These are phyloP conservation scores for Eriosoma lanigerum DNA, from an alignment of 1,140 invertebrate genomes.

Conservation along the genomic window DNA sequence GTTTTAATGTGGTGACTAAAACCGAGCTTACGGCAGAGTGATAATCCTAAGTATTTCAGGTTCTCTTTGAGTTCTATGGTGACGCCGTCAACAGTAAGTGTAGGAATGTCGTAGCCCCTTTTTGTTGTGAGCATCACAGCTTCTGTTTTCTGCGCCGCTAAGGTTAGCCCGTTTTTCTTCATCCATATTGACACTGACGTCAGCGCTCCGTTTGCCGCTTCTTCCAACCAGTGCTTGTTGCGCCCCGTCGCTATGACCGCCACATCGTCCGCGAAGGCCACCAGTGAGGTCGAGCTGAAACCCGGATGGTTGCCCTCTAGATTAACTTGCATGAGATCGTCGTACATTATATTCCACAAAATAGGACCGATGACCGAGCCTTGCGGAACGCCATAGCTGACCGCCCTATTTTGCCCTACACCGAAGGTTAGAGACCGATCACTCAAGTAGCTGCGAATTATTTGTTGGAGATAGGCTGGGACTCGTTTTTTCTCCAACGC, in stretches of 20 bases:
- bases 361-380: too few relatives aligned
- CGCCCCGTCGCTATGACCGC: not conserved
- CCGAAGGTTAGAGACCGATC: not conserved
- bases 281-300: not conserved
- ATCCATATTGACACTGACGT: not conserved
- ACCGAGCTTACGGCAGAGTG: not conserved
- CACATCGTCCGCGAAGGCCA: constrained; percentile 18
- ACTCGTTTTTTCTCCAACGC: not conserved
- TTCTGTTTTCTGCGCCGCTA: not conserved
- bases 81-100: not conserved
- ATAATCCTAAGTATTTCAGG: not conserved
- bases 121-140: not conserved
- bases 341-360: too few relatives aligned
- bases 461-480: not conserved
- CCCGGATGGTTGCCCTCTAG: too few relatives aligned
- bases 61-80: not conserved
- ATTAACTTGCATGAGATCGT: too few relatives aligned
- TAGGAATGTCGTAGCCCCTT: not conserved
- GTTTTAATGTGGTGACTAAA: not conserved
- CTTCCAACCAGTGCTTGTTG: not conserved
- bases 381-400: too few relatives aligned
- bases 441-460: not conserved
- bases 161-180: not conserved
- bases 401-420: too few relatives aligned
- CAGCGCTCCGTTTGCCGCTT: not conserved